Evolutionary conservation across 35 echinoderm and acorn worm species (phyloP), one percentile per base, ranked within the genome.

Genomic region (Diadema setosum): DNA sequence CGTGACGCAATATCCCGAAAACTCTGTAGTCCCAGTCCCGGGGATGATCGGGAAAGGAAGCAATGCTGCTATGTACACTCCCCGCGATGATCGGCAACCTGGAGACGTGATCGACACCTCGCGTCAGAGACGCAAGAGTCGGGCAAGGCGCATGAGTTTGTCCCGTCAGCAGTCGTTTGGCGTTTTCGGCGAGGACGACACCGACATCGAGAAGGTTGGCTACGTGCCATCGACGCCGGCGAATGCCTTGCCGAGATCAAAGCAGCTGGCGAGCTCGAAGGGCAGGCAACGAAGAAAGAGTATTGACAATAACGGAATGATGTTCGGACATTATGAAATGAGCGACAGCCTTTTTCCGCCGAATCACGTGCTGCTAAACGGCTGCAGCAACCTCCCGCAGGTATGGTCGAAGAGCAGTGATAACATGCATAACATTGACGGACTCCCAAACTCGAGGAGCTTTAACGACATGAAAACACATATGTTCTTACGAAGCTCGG

Each of bases 1-100:
- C 35, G 73, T 78, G 73, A 23, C 73, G 73, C 73, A 78, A 41
- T 78, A 78, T 78, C 73, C 73, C 33, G 73, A 78, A 32, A 78
- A 78, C 14, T 78, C 73, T 42, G 40, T 78, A 17, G 73, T 78
- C 40, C 73, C 73, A 17, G 73, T 78, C 27, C 73, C 73, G 73
- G 73, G 73, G 44, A 78, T 78, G 73, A 26, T 78, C 40, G 73
- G 73, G 35, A 78, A 78, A 78, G 73, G 73, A 44, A 44, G 17
- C 20, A 78, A 78, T 20, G 39, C 73, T 78, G 36, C 40, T 8
- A 44, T 35, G 17, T 78, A 35, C 37, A 5, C 37, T 11, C 17
- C 11, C 11, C 35, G 44, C 11, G 73, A 78, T 44, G 17, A 39
- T 20, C 73, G 35, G 24, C 63, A 67, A 67, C 33, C 33, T 25